Evolutionary conservation across 1,140 invertebrate species (phyloP).

Genomic region (Apolygus lucorum): DNA sequence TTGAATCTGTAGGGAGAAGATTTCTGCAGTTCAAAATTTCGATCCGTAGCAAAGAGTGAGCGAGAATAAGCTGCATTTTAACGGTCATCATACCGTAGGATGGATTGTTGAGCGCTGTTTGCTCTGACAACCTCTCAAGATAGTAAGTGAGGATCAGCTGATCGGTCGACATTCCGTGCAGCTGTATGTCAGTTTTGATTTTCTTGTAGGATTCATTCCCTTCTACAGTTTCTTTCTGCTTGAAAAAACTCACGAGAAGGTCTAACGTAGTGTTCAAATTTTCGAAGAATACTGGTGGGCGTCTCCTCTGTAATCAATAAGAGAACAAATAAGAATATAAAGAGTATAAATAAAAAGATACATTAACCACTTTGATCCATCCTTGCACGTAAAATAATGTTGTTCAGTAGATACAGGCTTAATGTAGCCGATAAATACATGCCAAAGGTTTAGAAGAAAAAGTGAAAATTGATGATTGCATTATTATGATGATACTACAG

Average conservation of each 20-base stretch:
- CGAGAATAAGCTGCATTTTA: slow-evolving; percentile 32
- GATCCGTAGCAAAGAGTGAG: slow-evolving; percentile 48
- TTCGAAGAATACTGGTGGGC: slow-evolving; percentile 77
- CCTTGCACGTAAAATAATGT: no score
- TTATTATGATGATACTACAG: no score
- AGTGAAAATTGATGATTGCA: no score
- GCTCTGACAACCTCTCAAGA: slow-evolving; percentile 59
- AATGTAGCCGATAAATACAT: no score
- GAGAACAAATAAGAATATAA: slow-evolving; percentile 28
- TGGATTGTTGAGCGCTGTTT: slow-evolving; percentile 50
- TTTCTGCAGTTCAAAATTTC: slow-evolving; percentile 85
- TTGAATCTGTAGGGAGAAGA: slow-evolving; percentile 75
- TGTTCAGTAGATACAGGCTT: no score
- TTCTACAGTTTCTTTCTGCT: slow-evolving; percentile 39
- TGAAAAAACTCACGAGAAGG: slow-evolving; percentile 79
- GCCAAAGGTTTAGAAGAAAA: no score
- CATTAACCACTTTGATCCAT: no score
- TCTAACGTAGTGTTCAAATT: slow-evolving; percentile 77
- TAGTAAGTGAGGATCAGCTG: slow-evolving; percentile 80
- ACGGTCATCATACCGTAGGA: slow-evolving; percentile 40
- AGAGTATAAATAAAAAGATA: no score
- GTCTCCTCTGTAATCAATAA: slow-evolving; percentile 60
- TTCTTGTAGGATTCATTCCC: slow-evolving; percentile 46
- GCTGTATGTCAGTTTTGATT: slow-evolving; percentile 59
- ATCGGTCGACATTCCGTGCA: slow-evolving; percentile 77